Base-by-base conservation (phyloP, 2,797 vertebrate species). In the Anabas testudineus region DNA sequence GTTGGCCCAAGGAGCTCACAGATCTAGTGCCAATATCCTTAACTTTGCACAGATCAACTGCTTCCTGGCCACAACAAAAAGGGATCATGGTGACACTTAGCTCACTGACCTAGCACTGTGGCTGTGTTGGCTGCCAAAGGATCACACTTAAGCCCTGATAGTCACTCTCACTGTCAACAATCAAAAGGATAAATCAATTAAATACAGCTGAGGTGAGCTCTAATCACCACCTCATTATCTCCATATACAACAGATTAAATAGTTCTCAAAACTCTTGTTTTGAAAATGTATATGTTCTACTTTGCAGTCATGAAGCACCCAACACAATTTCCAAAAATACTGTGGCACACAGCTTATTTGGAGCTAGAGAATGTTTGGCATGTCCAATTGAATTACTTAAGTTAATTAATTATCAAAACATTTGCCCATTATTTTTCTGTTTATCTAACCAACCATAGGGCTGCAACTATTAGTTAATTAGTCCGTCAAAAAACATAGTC, bases 181-280 rank as follows among this genome's bases (percentile, higher is more conserved):
- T 76, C 62, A 61, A 19, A 52, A 13, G 52, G 75, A 79, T 80
- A 84, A 88, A 85, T 85, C 87, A 91, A 91, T 89, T 75, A 83
- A 88, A 74, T 69, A 75, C 60, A 76, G 22, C 65, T 72, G 58
- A 45, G 48, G 18, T 24, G 7, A 54, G 65, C 61, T 76, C 55
- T 56, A 55, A 81, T 86, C 64, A 64, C 18, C 64, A 64, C 34
- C 45, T 65, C 9, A 12, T 34, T 13, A 39, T 62, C 9, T 67
- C 2, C 0, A 54, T 43, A 19, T 61, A 28, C 16, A 34, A 24
- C 9, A 56, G 16, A 49, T 53, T 7, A 64, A 43, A 54, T 62
- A 37, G 1, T 39, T 14, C 30, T 42, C 0, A 41, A 24, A 58
- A 22, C 30, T 45, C 24, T n/a, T 8, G 10, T 16, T 3, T 5